Evolutionary conservation across 2,797 vertebrate genomes (phyloP).

Genomic region (Leptatherina wallacei): DNA sequence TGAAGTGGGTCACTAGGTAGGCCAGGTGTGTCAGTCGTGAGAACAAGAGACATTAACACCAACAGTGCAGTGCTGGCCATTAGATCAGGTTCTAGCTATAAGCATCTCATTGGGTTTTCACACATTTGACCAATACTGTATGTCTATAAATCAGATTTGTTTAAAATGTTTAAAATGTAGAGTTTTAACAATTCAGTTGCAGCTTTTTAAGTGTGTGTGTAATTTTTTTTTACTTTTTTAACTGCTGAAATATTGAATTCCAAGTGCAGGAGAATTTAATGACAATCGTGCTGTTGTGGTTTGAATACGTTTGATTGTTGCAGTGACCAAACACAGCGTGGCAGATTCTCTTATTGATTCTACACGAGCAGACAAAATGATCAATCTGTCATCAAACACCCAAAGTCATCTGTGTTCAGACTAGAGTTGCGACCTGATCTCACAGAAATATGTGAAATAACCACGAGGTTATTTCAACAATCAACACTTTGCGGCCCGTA

Average conservation of each 20-base stretch:
- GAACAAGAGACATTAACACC: background rate
- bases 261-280: too few species aligned
- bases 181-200: background rate
- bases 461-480: too few species aligned
- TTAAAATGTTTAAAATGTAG: background rate
- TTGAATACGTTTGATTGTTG: background rate
- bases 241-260: too few species aligned
- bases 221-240: too few species aligned
- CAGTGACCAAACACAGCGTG: too few species aligned
- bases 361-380: background rate
- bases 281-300: background rate
- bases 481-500: too few species aligned
- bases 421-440: too few species aligned
- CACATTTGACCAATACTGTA: background rate
- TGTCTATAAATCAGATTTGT: background rate
- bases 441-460: too few species aligned
- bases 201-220: too few species aligned
- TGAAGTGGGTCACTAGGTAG: conserved; percentile 56
- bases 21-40: conserved; percentile 45
- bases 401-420: background rate
- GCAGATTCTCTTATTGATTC: background rate
- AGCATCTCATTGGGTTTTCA: background rate
- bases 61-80: background rate
- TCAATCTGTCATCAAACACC: background rate
- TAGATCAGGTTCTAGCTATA: background rate